Percentiles rank a stretch among this genome's conserved stretches.
Conservation (phyloP, 64 coral and sea anemone species). For the Montipora efflorescens region DNA sequence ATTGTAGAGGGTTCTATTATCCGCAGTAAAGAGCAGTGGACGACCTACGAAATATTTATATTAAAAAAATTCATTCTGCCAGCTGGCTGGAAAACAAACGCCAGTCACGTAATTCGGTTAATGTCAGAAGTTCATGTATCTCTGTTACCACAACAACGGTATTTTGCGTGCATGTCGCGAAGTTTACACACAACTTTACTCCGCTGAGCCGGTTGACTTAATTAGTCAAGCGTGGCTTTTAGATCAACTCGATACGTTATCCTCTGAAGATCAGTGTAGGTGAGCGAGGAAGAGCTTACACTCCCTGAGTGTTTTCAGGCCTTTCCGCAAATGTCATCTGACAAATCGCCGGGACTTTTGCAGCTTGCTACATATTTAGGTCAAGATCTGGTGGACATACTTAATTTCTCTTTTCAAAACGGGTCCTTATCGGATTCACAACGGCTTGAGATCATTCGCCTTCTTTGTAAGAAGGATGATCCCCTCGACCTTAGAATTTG, state of each 20-base stretch:
- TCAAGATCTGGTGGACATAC: too few species aligned
- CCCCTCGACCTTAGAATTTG: conserved; percentile 2
- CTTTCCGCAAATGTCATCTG: too few species aligned
- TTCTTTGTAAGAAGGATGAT: conserved; percentile 14
- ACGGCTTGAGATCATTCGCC: neutral
- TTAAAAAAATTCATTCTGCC: neutral
- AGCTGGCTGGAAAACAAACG: neutral
- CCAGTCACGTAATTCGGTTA: neutral
- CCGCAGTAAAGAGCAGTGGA: conserved; percentile 15
- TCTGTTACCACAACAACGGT: neutral
- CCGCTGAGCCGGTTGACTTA: neutral
- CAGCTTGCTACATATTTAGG: too few species aligned
- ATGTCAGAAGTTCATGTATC: neutral
- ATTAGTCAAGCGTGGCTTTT: neutral
- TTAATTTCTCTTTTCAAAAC: neutral
- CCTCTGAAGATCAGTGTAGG: too few species aligned
- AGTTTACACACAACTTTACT: conserved; percentile 17
- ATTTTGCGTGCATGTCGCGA: neutral
- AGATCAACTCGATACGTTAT: too few species aligned
- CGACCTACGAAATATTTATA: conserved; percentile 49
- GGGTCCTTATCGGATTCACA: neutral
- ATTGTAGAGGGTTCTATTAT: neutral
- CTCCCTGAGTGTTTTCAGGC: too few species aligned
- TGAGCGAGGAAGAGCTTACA: neutral
- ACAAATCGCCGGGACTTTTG: too few species aligned